Evolutionary conservation across 1,140 invertebrate genomes (phyloP), one percentile per base, ranked within the genome.

Genomic region (Zaprionus kolodkinae): DNA sequence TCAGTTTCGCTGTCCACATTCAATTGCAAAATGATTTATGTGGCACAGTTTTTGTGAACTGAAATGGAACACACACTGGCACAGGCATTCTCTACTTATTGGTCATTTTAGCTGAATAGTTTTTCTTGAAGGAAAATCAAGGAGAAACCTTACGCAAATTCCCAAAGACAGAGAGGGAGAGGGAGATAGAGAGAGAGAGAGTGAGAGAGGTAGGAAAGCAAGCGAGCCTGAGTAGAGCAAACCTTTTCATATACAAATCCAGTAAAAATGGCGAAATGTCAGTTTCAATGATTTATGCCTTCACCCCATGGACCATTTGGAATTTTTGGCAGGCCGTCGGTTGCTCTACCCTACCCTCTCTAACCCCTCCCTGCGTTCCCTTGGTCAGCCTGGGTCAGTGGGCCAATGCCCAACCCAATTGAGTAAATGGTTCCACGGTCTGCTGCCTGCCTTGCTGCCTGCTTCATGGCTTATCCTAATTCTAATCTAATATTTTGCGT

Each of bases 261-360:
- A 81, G 78, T 79, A 71, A 91, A 91, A 91, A 91, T 91, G 88
- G 81, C 76, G 79, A 89, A 79, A 89, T 87, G 90, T 91, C 89
- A 91, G 90, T 67, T 91, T 64, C 85, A 84, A 91, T 91, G 90
- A 91, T 91, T 91, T 90, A 91, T 91, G 89, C 76, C 76, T 87
- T 65, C 70, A 90, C 82, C 80, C 85, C 80, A 81, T 87, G 74
- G 81, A 85, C 72, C 83, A 85, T 91, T 91, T 80, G 72, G 76
- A 87, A 81, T 85, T 88, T 80, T 84, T 78, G 70, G 72, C 76
- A 76, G 79, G 63, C 78, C 74, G 72, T 82, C 76, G 78, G 64
- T 71, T 70, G 64, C 56, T 59, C 50, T 1, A 13, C 63, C 72
- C 54, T 15, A 17, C 11, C 21, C 55, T 45, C 30, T 27, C 6